Base-by-base conservation (phyloP, 1,140 invertebrate species). In the Caenorhabditis brenneri region DNA sequence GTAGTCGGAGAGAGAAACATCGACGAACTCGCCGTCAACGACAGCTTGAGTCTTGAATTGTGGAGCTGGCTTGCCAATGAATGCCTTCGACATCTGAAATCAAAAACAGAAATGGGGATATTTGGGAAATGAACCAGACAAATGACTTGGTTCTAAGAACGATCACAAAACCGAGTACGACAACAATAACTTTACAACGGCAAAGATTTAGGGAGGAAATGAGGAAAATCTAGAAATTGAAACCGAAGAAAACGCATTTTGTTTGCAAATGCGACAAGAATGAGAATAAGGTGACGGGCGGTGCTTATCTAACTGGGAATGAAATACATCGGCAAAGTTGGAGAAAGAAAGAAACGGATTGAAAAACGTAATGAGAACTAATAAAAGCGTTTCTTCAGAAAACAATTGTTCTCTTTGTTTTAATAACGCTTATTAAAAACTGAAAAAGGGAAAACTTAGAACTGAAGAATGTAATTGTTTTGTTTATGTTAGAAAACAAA, bases 1-100 rank as follows among this genome's bases (percentile, higher is more conserved):
- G 92, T 95, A 98, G 89, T 98, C 95, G 4, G 93, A 92, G 31
- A 98, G 92, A 24, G 94, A 94, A 48, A 99, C 94, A 49, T 96
- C 95, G 92, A 96, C 96, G 91, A 99, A 97, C 88, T 95, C 93
- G 19, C 95, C 95, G 91, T 97, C 94, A 19, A 97, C 93, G 12
- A 99, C 96, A 69, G 96, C 96, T 53, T 94, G 95, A 88, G 94
- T 94, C 86, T 93, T 93, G 93, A 97, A 98, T 84, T 93, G 92
- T 27, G 97, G 97, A 29, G 97, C 97, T 87, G 94, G 95, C 91
- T 96, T 95, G 88, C 95, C 94, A 79, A 96, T 90, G 79, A 86
- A 85, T 33, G 89, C 89, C 81, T 88, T 89, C 24, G 88, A 89
- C 88, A 88, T 88, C 29, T 80, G 49, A 46, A 79, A 51, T 16